phyloP scores from a whole-genome alignment of 2,888 invertebrate species.

The Pristionchus mayeri region DNA sequence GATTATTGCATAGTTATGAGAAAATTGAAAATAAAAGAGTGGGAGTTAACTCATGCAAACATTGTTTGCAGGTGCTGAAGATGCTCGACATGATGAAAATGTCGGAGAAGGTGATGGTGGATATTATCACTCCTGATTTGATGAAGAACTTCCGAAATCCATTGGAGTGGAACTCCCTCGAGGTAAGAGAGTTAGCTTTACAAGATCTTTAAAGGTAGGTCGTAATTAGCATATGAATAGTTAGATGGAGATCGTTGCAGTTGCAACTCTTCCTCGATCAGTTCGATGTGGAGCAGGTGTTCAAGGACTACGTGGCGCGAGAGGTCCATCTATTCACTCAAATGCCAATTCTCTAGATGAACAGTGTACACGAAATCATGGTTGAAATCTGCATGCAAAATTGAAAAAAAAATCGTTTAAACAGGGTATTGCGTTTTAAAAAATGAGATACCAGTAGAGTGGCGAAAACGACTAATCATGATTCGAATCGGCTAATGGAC shows the following conservation, averaged over 20 bases:
- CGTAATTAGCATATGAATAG: not conserved
- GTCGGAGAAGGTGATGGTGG: not conserved
- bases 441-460: too few relatives aligned
- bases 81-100: not conserved
- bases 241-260: not conserved
- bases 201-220: not conserved
- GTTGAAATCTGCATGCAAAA: too few relatives aligned
- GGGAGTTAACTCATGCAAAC: not conserved
- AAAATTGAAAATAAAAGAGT: too few relatives aligned
- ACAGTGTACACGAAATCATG: too few relatives aligned
- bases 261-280: not conserved
- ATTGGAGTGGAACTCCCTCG: not conserved
- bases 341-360: too few relatives aligned
- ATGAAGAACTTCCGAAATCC: not conserved
- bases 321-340: not conserved
- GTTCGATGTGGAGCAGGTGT: not conserved
- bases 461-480: too few relatives aligned
- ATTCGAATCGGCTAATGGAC: too few relatives aligned
- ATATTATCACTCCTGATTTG: not conserved
- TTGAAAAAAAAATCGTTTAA: too few relatives aligned
- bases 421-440: too few relatives aligned
- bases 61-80: not conserved
- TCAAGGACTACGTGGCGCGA: not conserved
- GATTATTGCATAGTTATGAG: too few relatives aligned
- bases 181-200: not conserved